Base-by-base conservation (phyloP, 1,140 invertebrate species). In the Drosophila bocqueti region DNA sequence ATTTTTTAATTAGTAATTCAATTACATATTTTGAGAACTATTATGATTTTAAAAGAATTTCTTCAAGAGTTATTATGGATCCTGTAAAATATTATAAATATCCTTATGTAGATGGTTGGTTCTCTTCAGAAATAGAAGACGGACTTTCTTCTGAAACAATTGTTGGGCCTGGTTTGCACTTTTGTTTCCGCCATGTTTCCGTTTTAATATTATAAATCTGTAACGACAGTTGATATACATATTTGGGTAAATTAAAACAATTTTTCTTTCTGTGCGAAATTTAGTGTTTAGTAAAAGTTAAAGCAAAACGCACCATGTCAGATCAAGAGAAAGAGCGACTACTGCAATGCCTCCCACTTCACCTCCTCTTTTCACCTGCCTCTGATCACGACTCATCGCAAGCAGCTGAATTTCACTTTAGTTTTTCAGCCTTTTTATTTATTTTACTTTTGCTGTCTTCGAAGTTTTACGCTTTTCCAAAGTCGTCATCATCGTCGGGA, bases 381-480 rank as follows among this genome's bases (percentile, higher is more conserved):
- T 47, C 63, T 54, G 65, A 60, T 66, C 59, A 72, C 79, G 57
- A 59, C 45, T 74, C 66, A 71, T 72, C 52, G 72, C 62, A 21
- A 50, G 61, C 59, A 50, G 63, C 66, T 59, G 69, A 83, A 84
- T 87, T 87, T 87, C 84, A 87, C 84, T 87, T 87, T 84, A 78
- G 81, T 84, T 90, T 89, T 87, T 69, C 77, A 84, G 63, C 45
- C 61, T 62, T 59, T 81, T 89, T 87, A 81, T 87, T 90, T 89
- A 75, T 76, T 89, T 89, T 74, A 78, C 73, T 84, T 83, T 89
- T 75, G 84, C 81, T 63, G 79, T 79, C 71, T 87, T 76, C 75
- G 61, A 65, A 76, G 61, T 83, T 87, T 75, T 81, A 81, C 85
- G 85, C 85, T 89, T 90, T 89, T 89, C 85, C 84, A 90, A 90